Base-by-base conservation (phyloP, 2,888 invertebrate species). In the Beris morrisii region DNA sequence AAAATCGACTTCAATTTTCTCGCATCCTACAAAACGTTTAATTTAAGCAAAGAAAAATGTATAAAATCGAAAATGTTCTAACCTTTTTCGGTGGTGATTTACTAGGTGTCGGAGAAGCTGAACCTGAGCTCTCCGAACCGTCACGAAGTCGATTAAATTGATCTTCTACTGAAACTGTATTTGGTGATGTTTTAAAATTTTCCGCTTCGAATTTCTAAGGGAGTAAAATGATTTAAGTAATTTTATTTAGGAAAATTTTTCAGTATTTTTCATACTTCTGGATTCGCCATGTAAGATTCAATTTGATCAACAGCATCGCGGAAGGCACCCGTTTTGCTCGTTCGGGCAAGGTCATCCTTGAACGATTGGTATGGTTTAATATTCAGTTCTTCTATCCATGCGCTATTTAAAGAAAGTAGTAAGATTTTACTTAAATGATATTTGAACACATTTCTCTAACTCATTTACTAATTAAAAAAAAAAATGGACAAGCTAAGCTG, bases 341-440 rank as follows among this genome's bases (percentile, higher is more conserved):
- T 86, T 77, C 89, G 90, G 64, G 86, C 84, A 67, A 93, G 83
- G 74, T 90, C 87, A 31, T 91, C 90, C 79, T 93, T 93, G 78
- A 85, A 89, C 69, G 90, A 88, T 12, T 86, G 85, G 78, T 94
- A 96, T 0, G 90, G 89, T 79, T 91, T 92, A 63, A 96, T 88
- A 75, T 90, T 89, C 70, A 85, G 84, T 72, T 91, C 89, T 76
- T 93, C 93, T 71, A 96, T 93, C 93, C 94, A 96, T 5, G 93
- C 95, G 82, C 93, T 93, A 82, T 64, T 77, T 69, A 12, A 54
- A 63, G 31, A 48, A 38, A 38, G 9, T 9, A 38, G 38, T 38
- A 38, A 38, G 38, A 22, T 22, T 22, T 22, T 22, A 22, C 2
- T 22, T 22, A 3, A 22, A 2, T 22, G 22, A 2, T 22, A 22